Evolutionary conservation across 2,888 invertebrate genomes (phyloP).

Genomic region (Dolomedes plantarius): DNA sequence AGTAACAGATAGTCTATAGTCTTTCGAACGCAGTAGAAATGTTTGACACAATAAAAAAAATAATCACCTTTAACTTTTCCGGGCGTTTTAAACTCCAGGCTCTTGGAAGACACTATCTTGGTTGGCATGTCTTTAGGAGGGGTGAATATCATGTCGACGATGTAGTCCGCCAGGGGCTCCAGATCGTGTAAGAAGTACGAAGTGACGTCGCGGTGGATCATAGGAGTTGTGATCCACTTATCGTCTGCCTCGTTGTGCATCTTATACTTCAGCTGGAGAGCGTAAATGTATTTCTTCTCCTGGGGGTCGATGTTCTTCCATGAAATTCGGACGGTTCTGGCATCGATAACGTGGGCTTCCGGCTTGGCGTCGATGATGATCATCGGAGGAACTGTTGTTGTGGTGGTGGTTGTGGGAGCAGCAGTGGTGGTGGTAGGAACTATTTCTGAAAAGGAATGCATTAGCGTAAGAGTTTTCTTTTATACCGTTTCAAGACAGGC

Average conservation of each 20-base stretch:
- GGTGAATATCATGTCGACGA: constrained; percentile 88
- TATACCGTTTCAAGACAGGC: too few species aligned
- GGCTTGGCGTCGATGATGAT: constrained; percentile 85
- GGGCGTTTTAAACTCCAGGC: constrained; percentile 84
- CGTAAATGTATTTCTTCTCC: constrained; percentile 90
- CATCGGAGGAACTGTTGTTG: constrained; percentile 80
- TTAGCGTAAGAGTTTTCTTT: neutral
- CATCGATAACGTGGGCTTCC: constrained; percentile 84
- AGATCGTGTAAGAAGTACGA: constrained; percentile 86
- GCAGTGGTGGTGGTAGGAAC: constrained; percentile 77
- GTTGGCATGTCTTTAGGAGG: constrained; percentile 88
- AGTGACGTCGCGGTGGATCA: constrained; percentile 89
- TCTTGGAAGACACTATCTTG: constrained; percentile 85
- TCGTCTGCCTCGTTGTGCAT: constrained; percentile 83
- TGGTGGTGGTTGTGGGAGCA: constrained; percentile 74
- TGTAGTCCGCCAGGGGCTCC: constrained; percentile 86
- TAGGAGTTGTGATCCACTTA: constrained; percentile 88
- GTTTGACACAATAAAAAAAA: too few species aligned
- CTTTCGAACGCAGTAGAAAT: too few species aligned
- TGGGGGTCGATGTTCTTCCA: constrained; percentile 90
- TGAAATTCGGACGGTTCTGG: constrained; percentile 82
- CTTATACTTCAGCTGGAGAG: constrained; percentile 90
- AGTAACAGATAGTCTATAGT: too few species aligned
- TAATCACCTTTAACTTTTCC: constrained; percentile 80
- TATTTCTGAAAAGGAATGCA: constrained; percentile 26